Percentiles rank a stretch among this genome's conserved stretches.
phyloP scores from a whole-genome alignment of 1,140 invertebrate species.

The Muscidifurax raptorellus region DNA sequence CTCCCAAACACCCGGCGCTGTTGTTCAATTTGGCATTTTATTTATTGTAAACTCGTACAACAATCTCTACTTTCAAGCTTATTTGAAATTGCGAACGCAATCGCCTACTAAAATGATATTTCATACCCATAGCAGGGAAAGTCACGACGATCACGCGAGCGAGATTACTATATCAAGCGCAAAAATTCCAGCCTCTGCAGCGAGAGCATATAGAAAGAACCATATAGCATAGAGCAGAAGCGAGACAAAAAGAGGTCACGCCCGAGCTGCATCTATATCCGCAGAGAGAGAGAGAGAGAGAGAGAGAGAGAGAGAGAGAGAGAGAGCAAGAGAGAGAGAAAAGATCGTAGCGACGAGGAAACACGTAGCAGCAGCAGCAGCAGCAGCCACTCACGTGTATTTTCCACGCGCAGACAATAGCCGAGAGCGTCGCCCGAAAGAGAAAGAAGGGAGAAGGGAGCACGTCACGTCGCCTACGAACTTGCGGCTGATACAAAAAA shows the following conservation, averaged over 20 bases:
- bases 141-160: background rate
- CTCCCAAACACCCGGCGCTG: too few species aligned
- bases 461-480: background rate
- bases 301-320: too few species aligned
- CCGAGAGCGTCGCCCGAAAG: background rate
- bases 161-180: background rate
- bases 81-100: background rate
- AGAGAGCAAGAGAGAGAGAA: too few species aligned
- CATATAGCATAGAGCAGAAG: background rate
- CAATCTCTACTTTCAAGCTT: background rate
- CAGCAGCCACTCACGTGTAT: background rate
- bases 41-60: too few species aligned
- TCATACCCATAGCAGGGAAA: background rate
- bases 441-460: background rate
- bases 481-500: background rate
- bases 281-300: background rate
- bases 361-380: background rate
- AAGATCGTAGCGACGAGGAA: background rate
- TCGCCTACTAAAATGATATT: background rate
- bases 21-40: too few species aligned
- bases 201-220: background rate
- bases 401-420: slow-evolving; percentile 1
- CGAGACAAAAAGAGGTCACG: background rate
- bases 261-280: background rate
- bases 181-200: background rate